Base-by-base conservation (phyloP, 2,888 invertebrate species). In the Lithophane semibrunnea region DNA sequence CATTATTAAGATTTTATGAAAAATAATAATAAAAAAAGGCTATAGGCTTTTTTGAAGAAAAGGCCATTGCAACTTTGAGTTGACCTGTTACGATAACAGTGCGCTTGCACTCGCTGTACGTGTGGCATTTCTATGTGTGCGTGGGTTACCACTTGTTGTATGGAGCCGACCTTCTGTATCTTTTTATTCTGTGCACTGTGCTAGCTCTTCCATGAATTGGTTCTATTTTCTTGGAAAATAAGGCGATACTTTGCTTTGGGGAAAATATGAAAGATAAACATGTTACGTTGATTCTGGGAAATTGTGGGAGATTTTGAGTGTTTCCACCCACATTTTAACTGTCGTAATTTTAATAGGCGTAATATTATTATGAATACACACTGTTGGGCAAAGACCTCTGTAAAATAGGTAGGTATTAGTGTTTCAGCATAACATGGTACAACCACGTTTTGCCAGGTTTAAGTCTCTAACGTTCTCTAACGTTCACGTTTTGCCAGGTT, bases 161-260 rank as follows among this genome's bases (percentile, higher is more conserved):
- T 5, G 1, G 3, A 58, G 1, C 0, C 1, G 3, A 54, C 29
- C 60, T 78, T 77, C 78, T 77, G 69, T 10, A 12, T 0, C 0
- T 24, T 12, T 16, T 0, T 77, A 3, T 54, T 47, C 21, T 47
- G 12, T 24, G 37, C 3, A 54, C 3, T 61, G 2, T 54, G 47
- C 24, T 29, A 69, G 18, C 60, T 69, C 71, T 79, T 64, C 49
- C 63, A 58, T 61, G 56, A 78, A 81, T 70, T 8, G 74, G 29
- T 82, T 70, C 64, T 84, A 69, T 84, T 85, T 82, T 82, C 69
- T 75, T 81, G 82, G 82, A 81, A 81, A 80, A 81, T 61, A 61
- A 68, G 49, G 76, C 49, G 65, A 54, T 61, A 70, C 29, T 29
- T 81, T 75, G 42, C 60, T 16, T 76, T 52, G 29, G 54, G 42